Conservation (phyloP, 2,888 invertebrate genomes). For the Malthinus flaveolus region DNA sequence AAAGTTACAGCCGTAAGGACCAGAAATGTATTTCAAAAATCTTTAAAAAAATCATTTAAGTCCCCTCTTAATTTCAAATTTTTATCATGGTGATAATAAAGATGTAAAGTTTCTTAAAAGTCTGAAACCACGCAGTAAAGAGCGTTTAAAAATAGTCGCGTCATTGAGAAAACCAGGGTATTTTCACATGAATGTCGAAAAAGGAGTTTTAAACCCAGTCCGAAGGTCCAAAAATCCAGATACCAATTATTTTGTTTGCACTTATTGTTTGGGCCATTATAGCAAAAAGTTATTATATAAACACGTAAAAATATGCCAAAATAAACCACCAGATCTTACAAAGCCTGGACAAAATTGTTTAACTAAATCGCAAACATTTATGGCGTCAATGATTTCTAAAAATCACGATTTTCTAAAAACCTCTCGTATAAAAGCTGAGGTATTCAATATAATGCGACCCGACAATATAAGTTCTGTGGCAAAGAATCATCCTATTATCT, state of each 20-base stretch:
- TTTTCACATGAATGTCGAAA: constrained; percentile 22
- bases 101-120: constrained; percentile 13
- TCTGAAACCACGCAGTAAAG: constrained; percentile 18
- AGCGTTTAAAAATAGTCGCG: constrained; percentile 15
- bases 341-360: constrained; percentile 7
- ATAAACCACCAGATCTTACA: background rate
- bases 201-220: constrained; percentile 17
- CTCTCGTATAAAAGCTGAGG: constrained; percentile 17
- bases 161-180: constrained; percentile 25
- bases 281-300: constrained; percentile 11
- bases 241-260: constrained; percentile 23
- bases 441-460: constrained; percentile 22
- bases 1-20: background rate
- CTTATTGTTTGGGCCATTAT: constrained; percentile 19
- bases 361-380: constrained; percentile 14
- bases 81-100: constrained; percentile 16
- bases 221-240: constrained; percentile 15
- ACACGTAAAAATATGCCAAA: constrained; percentile 17
- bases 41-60: background rate
- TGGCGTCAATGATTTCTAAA: constrained; percentile 6
- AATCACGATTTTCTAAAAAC: constrained; percentile 15
- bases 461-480: constrained; percentile 20
- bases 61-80: no score
- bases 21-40: background rate
- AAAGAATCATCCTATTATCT: constrained; percentile 26